A percentile compares a stretch with the other conserved stretches of the same genome.
Evolutionary conservation across 2,888 invertebrate species (phyloP).

Genomic region (Cosmia pyralina): DNA sequence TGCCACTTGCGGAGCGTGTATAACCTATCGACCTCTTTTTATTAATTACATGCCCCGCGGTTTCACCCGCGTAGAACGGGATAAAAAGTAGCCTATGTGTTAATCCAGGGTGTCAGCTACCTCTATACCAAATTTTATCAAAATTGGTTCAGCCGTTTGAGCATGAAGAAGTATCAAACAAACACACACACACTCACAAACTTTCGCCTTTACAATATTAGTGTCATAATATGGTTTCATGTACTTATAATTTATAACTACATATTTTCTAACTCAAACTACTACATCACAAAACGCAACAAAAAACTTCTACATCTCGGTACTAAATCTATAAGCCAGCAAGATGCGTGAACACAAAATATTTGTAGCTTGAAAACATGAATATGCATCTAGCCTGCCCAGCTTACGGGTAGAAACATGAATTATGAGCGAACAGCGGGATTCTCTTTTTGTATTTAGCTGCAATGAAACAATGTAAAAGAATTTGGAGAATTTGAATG

Average conservation of each 20-base stretch:
- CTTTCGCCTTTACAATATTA: too few species aligned
- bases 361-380: slow-evolving; percentile 66
- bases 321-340: slow-evolving; percentile 58
- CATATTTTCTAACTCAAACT: not conserved
- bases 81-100: too few species aligned
- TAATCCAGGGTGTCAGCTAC: too few species aligned
- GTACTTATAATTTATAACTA: not conserved
- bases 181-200: too few species aligned
- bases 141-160: too few species aligned
- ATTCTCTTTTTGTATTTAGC: slow-evolving; percentile 45
- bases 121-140: too few species aligned
- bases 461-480: slow-evolving; percentile 44
- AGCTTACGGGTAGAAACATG: slow-evolving; percentile 56
- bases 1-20: too few species aligned
- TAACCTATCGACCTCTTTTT: too few species aligned
- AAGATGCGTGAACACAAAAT: slow-evolving; percentile 60
- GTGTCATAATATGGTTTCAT: not conserved
- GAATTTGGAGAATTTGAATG: slow-evolving; percentile 14
- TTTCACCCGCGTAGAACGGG: too few species aligned
- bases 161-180: too few species aligned
- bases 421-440: slow-evolving; percentile 51
- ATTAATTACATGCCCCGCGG: too few species aligned
- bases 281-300: not conserved
- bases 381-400: slow-evolving; percentile 66
- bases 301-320: slow-evolving; percentile 13